These are phyloP conservation scores for Melanargia galathea DNA, from an alignment of 2,888 invertebrate species.

Conservation along the genomic window DNA sequence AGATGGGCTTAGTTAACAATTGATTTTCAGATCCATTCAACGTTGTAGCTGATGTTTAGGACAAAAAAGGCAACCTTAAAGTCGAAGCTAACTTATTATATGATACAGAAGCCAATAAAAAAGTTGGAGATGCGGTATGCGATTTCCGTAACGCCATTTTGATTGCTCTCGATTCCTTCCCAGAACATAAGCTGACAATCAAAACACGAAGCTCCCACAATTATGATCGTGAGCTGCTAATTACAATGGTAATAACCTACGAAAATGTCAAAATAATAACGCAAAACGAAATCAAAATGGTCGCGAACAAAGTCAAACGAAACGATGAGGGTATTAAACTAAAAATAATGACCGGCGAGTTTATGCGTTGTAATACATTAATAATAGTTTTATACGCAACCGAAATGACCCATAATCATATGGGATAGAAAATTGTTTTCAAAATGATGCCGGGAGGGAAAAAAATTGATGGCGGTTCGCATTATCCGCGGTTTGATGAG, in stretches of 20 bases:
- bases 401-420: conserved; percentile 78
- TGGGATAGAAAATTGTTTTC: conserved; percentile 79
- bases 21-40: conserved; percentile 30
- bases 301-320: conserved; percentile 45
- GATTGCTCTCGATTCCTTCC: conserved; percentile 25
- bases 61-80: conserved; percentile 9
- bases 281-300: conserved; percentile 45
- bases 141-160: conserved; percentile 21
- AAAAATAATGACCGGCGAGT: conserved; percentile 55
- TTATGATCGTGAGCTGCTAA: conserved; percentile 34
- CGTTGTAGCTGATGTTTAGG: conserved; percentile 10
- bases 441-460: conserved; percentile 63
- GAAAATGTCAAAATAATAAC: conserved; percentile 47
- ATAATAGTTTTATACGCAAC: conserved; percentile 73
- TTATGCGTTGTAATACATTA: conserved; percentile 70
- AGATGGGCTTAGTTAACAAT: conserved; percentile 33
- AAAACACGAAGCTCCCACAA: conserved; percentile 23
- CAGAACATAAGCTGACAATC: conserved; percentile 27
- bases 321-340: conserved; percentile 49
- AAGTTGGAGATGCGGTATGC: conserved; percentile 6
- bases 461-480: conserved; percentile 71
- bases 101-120: neutral
- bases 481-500: conserved; percentile 66
- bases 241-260: conserved; percentile 39
- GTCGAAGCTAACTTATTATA: neutral